Evolutionary conservation across 2,888 invertebrate genomes (phyloP).

Genomic region (Polyommatus iphigenia): DNA sequence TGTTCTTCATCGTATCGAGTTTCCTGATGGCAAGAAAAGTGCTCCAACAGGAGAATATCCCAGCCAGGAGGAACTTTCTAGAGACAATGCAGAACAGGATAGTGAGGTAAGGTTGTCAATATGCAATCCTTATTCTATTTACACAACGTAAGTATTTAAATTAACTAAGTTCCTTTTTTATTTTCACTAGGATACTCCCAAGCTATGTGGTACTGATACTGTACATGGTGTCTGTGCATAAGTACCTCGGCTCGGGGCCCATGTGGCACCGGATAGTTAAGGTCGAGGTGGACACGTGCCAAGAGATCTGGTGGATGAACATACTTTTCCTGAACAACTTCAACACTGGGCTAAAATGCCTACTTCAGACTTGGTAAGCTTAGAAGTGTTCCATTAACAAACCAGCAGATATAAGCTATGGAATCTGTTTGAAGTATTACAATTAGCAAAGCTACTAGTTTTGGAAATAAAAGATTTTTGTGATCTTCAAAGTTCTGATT

Average conservation of each 20-base stretch:
- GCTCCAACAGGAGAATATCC: slow-evolving; percentile 51
- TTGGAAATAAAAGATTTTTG: background rate
- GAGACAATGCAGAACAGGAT: slow-evolving; percentile 66
- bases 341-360: slow-evolving; percentile 62
- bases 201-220: slow-evolving; percentile 67
- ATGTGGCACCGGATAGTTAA: slow-evolving; percentile 63
- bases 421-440: background rate
- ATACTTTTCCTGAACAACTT: slow-evolving; percentile 69
- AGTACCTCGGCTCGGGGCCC: slow-evolving; percentile 60
- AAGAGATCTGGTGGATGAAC: slow-evolving; percentile 70
- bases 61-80: slow-evolving; percentile 54
- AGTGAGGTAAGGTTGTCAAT: slow-evolving; percentile 53
- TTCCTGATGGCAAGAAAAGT: slow-evolving; percentile 72
- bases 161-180: background rate
- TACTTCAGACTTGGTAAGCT: slow-evolving; percentile 70
- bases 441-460: background rate
- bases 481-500: too few relatives aligned
- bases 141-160: too few relatives aligned
- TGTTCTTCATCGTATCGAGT: slow-evolving; percentile 72
- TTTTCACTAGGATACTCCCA: slow-evolving; percentile 59
- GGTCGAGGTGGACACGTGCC: slow-evolving; percentile 62
- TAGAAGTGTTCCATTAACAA: background rate
- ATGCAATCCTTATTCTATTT: background rate
- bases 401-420: background rate
- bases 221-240: slow-evolving; percentile 68